These are phyloP conservation scores for Drosophila ercepeae DNA, from an alignment of 1,140 invertebrate species.

Conservation along the genomic window DNA sequence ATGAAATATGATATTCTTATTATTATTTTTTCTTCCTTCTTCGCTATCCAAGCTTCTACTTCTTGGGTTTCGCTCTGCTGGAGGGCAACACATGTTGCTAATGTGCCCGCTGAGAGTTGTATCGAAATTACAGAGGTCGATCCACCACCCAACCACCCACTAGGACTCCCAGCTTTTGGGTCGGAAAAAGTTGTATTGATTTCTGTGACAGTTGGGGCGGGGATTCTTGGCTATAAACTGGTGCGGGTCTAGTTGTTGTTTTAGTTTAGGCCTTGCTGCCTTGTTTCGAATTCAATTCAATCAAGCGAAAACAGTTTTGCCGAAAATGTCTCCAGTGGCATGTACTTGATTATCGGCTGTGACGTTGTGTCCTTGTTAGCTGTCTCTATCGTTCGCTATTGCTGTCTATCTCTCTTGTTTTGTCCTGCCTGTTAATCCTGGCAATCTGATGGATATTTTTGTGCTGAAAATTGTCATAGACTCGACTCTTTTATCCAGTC, in stretches of 20 bases:
- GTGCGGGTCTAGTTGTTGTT: background rate
- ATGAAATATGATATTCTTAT: background rate
- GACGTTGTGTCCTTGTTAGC: constrained; percentile 34
- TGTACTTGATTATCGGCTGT: constrained; percentile 67
- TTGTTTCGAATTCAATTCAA: constrained; percentile 75
- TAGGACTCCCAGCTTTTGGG: constrained; percentile 2
- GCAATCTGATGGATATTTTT: too few relatives aligned
- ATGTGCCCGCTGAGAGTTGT: constrained; percentile 75
- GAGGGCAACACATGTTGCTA: constrained; percentile 79
- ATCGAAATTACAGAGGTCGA: constrained; percentile 75
- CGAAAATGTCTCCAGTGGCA: constrained; percentile 75
- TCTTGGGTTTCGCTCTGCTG: constrained; percentile 34
- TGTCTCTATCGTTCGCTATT: constrained; percentile 2
- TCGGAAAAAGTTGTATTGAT: constrained; percentile 66
- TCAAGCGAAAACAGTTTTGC: constrained; percentile 73
- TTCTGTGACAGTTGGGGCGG: constrained; percentile 71
- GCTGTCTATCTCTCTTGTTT: constrained; percentile 10
- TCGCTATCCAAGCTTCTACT: too few relatives aligned
- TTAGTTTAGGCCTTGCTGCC: constrained; percentile 57
- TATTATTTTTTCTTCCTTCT: background rate
- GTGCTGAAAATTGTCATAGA: too few relatives aligned
- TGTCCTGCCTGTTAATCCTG: background rate
- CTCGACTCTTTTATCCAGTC: background rate
- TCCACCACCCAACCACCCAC: too few relatives aligned
- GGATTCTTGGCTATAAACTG: background rate